Conservation (phyloP, 2,797 vertebrate species). For the Megaceryle alcyon region DNA sequence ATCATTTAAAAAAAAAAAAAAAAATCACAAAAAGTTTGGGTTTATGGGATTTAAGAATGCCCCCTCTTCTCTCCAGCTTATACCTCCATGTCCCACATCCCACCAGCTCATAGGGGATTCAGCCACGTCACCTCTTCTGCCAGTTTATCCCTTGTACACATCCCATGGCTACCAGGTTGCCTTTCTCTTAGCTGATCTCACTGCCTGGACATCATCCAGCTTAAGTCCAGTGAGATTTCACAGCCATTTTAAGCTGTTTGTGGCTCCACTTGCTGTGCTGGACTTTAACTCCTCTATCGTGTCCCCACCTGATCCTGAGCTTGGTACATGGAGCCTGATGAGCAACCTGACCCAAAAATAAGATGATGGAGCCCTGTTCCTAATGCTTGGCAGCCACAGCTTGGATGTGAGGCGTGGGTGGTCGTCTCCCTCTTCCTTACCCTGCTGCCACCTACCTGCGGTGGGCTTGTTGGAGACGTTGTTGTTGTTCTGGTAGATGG, state of each 20-base stretch:
- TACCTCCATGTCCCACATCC: not conserved
- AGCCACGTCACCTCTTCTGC: not conserved
- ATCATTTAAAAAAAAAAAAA: not conserved
- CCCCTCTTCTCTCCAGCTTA: not conserved
- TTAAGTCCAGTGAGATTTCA: not conserved
- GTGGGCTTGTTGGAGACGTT: slow-evolving; percentile 85
- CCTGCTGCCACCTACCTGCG: slow-evolving; percentile 77
- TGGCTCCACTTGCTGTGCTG: not conserved
- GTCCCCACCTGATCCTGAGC: not conserved
- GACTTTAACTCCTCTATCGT: not conserved
- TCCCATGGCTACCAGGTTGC: not conserved
- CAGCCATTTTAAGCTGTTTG: not conserved
- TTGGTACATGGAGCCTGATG: not conserved
- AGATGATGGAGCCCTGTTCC: not conserved
- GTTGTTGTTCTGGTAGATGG: slow-evolving; percentile 90
- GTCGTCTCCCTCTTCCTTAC: not conserved
- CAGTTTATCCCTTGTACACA: not conserved
- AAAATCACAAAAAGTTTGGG: rapidly evolving
- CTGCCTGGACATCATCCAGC: not conserved
- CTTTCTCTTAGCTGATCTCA: not conserved
- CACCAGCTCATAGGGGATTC: rapidly evolving
- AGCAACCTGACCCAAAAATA: not conserved
- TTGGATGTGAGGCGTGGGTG: not conserved
- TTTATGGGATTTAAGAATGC: not conserved
- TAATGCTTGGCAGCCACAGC: not conserved